A percentile compares a stretch with the other conserved stretches of the same genome.
Conservation (phyloP, 2,888 invertebrate genomes). For the Bellardia pandia region DNA sequence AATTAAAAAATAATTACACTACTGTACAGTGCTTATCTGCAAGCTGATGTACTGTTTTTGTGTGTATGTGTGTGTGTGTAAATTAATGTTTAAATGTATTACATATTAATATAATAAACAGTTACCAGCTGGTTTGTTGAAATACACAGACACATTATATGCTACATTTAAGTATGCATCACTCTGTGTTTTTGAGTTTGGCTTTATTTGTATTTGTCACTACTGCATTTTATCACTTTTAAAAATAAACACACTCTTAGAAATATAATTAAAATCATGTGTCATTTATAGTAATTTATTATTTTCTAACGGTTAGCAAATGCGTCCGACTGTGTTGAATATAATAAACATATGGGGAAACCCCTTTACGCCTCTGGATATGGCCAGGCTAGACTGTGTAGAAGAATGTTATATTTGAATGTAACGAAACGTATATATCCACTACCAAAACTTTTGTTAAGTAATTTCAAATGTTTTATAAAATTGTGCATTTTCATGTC, state of each 20-base stretch:
- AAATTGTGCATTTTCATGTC: too few relatives aligned
- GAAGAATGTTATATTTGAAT: not conserved
- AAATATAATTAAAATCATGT: slow-evolving; percentile 45
- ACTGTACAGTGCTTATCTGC: not conserved
- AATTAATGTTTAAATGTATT: too few relatives aligned
- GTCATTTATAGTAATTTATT: slow-evolving; percentile 43
- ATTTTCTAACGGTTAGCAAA: slow-evolving; percentile 1
- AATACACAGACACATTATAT: not conserved
- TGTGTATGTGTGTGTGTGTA: too few relatives aligned
- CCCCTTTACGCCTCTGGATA: not conserved
- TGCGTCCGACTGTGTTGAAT: not conserved
- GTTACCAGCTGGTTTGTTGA: not conserved
- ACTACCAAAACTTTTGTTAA: too few relatives aligned
- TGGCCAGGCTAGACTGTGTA: not conserved
- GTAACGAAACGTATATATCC: too few relatives aligned
- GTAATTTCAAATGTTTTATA: too few relatives aligned
- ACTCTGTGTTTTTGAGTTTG: too few relatives aligned
- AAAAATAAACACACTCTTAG: slow-evolving; percentile 11
- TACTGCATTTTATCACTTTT: slow-evolving; percentile 42
- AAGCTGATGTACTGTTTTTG: too few relatives aligned
- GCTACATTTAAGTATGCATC: not conserved
- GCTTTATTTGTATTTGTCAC: slow-evolving; percentile 13
- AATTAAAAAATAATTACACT: not conserved
- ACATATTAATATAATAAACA: not conserved
- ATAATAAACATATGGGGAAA: too few relatives aligned